A percentile compares a stretch with the other conserved stretches of the same genome.
Conservation (phyloP, 2,888 invertebrate genomes). For the Rugalucina vietnamica region DNA sequence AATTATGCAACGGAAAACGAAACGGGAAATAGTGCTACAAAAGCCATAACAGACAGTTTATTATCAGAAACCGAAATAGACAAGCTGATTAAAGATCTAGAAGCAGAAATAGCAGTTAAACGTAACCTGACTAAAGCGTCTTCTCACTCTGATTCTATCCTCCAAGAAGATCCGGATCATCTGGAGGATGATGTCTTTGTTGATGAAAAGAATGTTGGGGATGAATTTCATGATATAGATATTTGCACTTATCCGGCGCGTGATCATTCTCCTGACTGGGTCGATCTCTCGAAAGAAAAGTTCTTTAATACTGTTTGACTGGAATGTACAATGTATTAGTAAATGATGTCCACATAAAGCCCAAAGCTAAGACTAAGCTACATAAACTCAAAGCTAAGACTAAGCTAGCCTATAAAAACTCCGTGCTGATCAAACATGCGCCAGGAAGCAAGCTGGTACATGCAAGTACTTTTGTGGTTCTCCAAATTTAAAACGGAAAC, state of each 20-base stretch:
- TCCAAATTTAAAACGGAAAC: too few species aligned
- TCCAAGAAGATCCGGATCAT: background rate
- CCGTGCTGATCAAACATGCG: too few species aligned
- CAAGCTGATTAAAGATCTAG: background rate
- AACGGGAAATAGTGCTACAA: too few species aligned
- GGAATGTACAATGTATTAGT: too few species aligned
- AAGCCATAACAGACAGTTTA: background rate
- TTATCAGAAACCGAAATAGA: background rate
- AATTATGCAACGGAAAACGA: too few species aligned
- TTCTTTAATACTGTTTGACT: background rate
- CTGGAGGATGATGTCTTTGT: background rate
- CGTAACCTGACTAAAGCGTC: background rate
- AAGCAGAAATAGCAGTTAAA: background rate
- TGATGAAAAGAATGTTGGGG: background rate
- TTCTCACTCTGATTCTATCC: background rate
- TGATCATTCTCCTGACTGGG: slow-evolving; percentile 2
- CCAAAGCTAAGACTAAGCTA: too few species aligned
- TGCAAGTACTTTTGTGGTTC: too few species aligned
- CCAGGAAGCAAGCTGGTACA: too few species aligned
- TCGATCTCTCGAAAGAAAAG: background rate
- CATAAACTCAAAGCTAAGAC: too few species aligned
- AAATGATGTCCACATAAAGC: too few species aligned
- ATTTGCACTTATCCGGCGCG: background rate
- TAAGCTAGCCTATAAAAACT: too few species aligned
- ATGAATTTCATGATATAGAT: background rate